Base-by-base conservation (phyloP, 2,797 vertebrate genomes). In the Parotocinclus haroldoi region DNA sequence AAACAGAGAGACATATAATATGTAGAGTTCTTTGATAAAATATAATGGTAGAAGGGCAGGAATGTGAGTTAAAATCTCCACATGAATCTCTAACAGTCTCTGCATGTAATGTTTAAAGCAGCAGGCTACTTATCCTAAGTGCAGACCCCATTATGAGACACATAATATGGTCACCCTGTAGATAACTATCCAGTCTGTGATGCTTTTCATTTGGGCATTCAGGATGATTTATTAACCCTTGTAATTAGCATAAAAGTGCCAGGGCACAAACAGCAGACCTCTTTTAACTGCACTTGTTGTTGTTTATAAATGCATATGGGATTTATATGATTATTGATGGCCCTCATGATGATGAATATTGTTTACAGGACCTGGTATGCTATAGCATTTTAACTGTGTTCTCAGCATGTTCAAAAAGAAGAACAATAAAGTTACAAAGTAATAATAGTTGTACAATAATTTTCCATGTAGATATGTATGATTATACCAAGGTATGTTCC, bases 61-160 rank as follows among this genome's bases (percentile, higher is more conserved):
- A 51, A 38, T 27, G 16, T 52, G 14, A 58, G 39, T 37, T 13
- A 64, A 27, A 2, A 27, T 27, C 27, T 27, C 27, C 2, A 27
- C 27, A 5, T 27, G 51, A 46, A 51, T 58, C 42, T 52, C 36
- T 42, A 58, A 48, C n/a, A 8, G 8, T 58, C 49, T 37, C 37
- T 11, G 39, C 61, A 59, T 71, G 46, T 70, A 58, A 51, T 64
- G 49, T 55, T 73, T 56, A 66, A 48, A 69, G 53, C 58, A 53
- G 62, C 58, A 63, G 58, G 54, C 64, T 79, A 72, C 62, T 74
- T 69, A 68, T 50, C 36, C 52, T 72, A 69, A 79, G 68, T 78
- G 74, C 77, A 69, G 36, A 54, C 46, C 0, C 0, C 67, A 68
- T 76, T 69, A 66, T 18, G 36, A 62, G 61, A 52, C 37, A 65